phyloP scores from a whole-genome alignment of 2,888 invertebrate genomes.

The Melipona beecheii region DNA sequence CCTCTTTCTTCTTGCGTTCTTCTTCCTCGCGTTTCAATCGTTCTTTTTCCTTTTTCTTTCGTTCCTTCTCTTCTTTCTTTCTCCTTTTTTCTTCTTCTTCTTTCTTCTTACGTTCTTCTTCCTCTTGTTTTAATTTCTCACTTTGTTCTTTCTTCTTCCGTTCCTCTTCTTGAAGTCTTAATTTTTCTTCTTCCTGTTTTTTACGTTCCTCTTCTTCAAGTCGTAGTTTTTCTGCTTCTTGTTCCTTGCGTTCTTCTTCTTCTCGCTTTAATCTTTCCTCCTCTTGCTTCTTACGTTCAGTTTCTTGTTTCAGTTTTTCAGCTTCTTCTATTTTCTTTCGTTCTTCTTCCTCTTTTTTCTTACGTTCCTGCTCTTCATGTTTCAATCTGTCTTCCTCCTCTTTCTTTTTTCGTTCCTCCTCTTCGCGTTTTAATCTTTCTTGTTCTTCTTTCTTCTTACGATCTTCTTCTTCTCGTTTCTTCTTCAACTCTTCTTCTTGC shows the following conservation, averaged over 20 bases:
- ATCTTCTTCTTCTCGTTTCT: slow-evolving; percentile 52
- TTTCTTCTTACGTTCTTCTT: slow-evolving; percentile 53
- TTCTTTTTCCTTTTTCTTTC: slow-evolving; percentile 51
- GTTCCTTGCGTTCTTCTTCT: slow-evolving; percentile 62
- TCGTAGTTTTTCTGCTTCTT: too few relatives aligned
- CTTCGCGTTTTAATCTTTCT: slow-evolving; percentile 65
- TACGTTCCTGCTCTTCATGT: slow-evolving; percentile 57
- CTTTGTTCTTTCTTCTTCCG: slow-evolving; percentile 61
- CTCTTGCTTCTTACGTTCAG: slow-evolving; percentile 53
- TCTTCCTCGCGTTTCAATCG: slow-evolving; percentile 10
- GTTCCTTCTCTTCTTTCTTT: slow-evolving; percentile 62
- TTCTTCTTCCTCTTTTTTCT: slow-evolving; percentile 70
- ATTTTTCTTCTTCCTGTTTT: slow-evolving; percentile 61
- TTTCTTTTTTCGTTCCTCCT: slow-evolving; percentile 70
- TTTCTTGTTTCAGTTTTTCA: slow-evolving; percentile 47
- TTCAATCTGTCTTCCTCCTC: slow-evolving; percentile 72
- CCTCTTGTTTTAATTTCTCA: slow-evolving; percentile 54
- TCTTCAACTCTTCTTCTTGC: slow-evolving; percentile 52
- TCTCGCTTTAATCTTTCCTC: slow-evolving; percentile 62
- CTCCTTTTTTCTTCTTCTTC: slow-evolving; percentile 57
- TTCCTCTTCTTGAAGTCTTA: slow-evolving; percentile 11
- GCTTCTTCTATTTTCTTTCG: slow-evolving; percentile 48
- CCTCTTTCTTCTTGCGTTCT: slow-evolving; percentile 51
- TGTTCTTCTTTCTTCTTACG: slow-evolving; percentile 61
- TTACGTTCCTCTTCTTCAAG: slow-evolving; percentile 53